Base-by-base conservation (phyloP, 1,140 invertebrate genomes). In the Glossosoma conforme region DNA sequence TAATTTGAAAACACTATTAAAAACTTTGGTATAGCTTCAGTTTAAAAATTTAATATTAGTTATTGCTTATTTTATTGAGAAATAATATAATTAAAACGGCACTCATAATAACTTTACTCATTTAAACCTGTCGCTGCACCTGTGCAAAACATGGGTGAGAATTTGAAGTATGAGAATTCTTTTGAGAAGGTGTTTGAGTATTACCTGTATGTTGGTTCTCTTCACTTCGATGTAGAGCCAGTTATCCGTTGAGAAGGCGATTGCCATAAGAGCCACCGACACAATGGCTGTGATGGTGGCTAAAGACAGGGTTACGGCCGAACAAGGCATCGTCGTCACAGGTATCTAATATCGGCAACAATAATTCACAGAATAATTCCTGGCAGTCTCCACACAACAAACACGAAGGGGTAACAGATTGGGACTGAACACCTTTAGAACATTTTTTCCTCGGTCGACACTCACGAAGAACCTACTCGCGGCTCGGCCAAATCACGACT, bases 321-420 rank as follows among this genome's bases (percentile, higher is more conserved):
- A 93, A 79, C 91, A 95, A 74, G 90, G 89, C 91, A 95, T 94
- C 69, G 76, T 83, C n/a, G n/a, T n/a, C n/a, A n/a, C n/a, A n/a
- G n/a, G n/a, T n/a, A n/a, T n/a, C n/a, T n/a, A n/a, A n/a, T n/a
- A n/a, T n/a, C n/a, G n/a, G n/a, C n/a, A n/a, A n/a, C n/a, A n/a
- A n/a, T n/a, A n/a, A n/a, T n/a, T n/a, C n/a, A n/a, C n/a, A n/a
- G n/a, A n/a, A n/a, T n/a, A n/a, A n/a, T n/a, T n/a, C n/a, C n/a
- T 6, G n/a, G 28, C 17, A 3, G 41, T 44, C 30, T 19, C 19
- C 61, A 64, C 71, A 72, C 71, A 68, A 62, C 71, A 74, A 67
- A 68, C 71, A 74, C 71, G 63, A 61, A 54, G 51, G 62, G 58
- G 61, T 48, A 37, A 18, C 41, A 24, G 25, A 40, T 45, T 18